Base-by-base conservation (phyloP, 2,888 invertebrate species). In the Scaeva pyrastri region DNA sequence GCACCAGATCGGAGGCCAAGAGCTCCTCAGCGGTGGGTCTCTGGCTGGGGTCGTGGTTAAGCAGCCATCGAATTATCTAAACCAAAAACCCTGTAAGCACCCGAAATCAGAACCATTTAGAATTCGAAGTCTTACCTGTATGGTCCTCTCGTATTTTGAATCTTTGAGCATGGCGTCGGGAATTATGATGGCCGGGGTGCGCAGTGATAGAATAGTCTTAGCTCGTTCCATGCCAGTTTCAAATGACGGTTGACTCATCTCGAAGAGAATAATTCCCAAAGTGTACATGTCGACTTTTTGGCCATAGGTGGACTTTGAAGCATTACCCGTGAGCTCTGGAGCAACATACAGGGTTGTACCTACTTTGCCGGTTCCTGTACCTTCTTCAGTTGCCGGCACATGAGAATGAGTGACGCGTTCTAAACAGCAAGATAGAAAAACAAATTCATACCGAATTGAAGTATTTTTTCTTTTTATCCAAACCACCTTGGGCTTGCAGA, bases 271-370 rank as follows among this genome's bases (percentile, higher is more conserved):
- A 48, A 99, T 96, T 4, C 98, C 98, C 62, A 97, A 91, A 1
- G 96, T 96, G 91, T 97, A 97, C 88, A 97, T 95, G 90, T 97
- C 97, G 10, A 97, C 97, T 93, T 97, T 97, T 93, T 98, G 97
- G 92, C 96, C 97, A 91, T 97, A 96, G 26, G 95, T 95, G 4
- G 96, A 95, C 91, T 96, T 96, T 0, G 94, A 94, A 0, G 94
- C 94, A 31, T 94, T 94, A 21, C 94, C 94, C 0, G 95, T 94
- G 1, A 99, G 93, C 91, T 99, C 99, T 0, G 99, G 99, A 0
- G 99, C 98, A 60, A 97, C 97, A 92, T 99, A 99, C 0, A 98
- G 93, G 0, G 97, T 97, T 36, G 99, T 99, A 31, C 99, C 99
- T 23, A 99, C 96, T 93, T 97, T 95, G 0, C 97, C 96, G 0